These are phyloP conservation scores for Hypena proboscidalis DNA, from an alignment of 2,888 invertebrate genomes.

Conservation along the genomic window DNA sequence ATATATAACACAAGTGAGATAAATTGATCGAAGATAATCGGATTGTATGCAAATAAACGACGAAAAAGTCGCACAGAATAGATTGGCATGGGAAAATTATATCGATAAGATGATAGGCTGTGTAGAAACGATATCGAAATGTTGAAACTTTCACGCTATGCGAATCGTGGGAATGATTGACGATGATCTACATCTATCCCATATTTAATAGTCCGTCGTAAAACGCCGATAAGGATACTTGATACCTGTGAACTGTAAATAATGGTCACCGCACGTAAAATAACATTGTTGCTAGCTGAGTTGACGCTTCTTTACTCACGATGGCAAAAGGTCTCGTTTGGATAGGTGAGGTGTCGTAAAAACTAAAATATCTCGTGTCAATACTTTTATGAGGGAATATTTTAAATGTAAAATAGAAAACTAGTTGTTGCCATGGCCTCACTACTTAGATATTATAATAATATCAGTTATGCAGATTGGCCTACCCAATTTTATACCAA, in stretches of 20 bases:
- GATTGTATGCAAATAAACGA: constrained; percentile 58
- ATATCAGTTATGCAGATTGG: no score
- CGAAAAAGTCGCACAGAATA: constrained; percentile 55
- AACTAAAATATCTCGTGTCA: background rate
- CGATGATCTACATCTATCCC: constrained; percentile 58
- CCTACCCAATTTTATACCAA: no score
- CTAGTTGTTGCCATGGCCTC: no score
- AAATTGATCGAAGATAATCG: constrained; percentile 43
- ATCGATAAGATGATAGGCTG: constrained; percentile 66
- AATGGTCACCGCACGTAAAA: constrained; percentile 16
- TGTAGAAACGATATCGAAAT: constrained; percentile 60
- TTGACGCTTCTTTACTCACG: constrained; percentile 1
- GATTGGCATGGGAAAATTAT: constrained; percentile 65
- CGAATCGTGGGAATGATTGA: constrained; percentile 69
- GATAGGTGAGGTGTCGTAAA: background rate
- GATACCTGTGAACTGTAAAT: constrained; percentile 45
- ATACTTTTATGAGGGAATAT: background rate
- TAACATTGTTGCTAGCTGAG: constrained; percentile 13
- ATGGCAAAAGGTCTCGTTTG: background rate
- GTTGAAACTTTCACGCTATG: constrained; percentile 66
- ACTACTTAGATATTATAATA: no score
- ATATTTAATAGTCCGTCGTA: constrained; percentile 48
- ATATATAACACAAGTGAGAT: constrained; percentile 16
- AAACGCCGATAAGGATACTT: constrained; percentile 44
- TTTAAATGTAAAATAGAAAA: no score